Percentiles rank a stretch among this genome's conserved stretches.
Conservation (phyloP, 1,140 invertebrate genomes). For the Maconellicoccus hirsutus region DNA sequence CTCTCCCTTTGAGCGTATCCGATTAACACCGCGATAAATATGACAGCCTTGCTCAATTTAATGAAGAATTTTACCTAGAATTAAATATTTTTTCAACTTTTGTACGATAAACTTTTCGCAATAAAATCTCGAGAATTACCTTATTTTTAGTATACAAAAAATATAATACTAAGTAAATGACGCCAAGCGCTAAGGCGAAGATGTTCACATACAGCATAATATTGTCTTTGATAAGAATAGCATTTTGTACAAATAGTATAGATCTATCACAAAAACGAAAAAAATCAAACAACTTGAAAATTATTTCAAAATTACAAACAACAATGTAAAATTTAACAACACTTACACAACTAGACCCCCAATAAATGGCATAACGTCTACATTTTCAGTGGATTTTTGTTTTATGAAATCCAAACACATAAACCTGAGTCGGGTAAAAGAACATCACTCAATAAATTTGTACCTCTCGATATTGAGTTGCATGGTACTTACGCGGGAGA, state of each 20-base stretch:
- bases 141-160: constrained; percentile 46
- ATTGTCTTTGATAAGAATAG: constrained; percentile 50
- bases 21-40: constrained; percentile 44
- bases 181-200: constrained; percentile 51
- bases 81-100: constrained; percentile 20
- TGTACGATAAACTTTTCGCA: not conserved
- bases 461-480: constrained; percentile 24
- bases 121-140: constrained; percentile 33
- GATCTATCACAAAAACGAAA: constrained; percentile 41
- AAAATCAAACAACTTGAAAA: not conserved
- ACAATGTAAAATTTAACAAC: constrained; percentile 18
- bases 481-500: constrained; percentile 41
- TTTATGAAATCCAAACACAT: constrained; percentile 56
- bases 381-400: constrained; percentile 46
- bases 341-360: constrained; percentile 63
- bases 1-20: constrained; percentile 50
- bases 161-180: constrained; percentile 49
- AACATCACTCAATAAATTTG: constrained; percentile 23
- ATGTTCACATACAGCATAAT: constrained; percentile 62
- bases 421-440: constrained; percentile 35
- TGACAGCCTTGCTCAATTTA: constrained; percentile 38
- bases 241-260: constrained; percentile 56
- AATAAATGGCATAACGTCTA: constrained; percentile 53
- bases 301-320: not conserved
- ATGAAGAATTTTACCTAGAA: constrained; percentile 36